A percentile compares a stretch with the other conserved stretches of the same genome.
These are phyloP conservation scores for Rynchops niger DNA, from an alignment of 2,113 vertebrate species.

Conservation along the genomic window DNA sequence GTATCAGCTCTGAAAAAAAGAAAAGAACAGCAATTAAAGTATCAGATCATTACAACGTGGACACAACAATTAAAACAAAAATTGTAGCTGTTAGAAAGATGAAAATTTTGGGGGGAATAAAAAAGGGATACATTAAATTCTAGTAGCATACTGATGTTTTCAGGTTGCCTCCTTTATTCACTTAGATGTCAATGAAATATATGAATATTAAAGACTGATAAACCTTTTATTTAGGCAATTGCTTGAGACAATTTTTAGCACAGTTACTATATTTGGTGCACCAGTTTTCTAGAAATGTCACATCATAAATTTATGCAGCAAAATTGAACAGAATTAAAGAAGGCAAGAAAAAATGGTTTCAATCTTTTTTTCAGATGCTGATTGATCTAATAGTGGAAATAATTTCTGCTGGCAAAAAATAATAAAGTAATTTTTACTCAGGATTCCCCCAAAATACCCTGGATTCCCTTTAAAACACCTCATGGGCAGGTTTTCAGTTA, in stretches of 20 bases:
- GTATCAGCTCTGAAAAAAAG: not conserved
- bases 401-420: not conserved
- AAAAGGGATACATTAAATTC: not conserved
- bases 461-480: not conserved
- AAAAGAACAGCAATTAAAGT: not conserved
- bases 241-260: not conserved
- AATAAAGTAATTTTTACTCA: not conserved
- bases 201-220: not conserved
- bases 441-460: not conserved
- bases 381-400: not conserved
- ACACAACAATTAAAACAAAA: not conserved
- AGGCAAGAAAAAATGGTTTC: not conserved
- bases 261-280: not conserved
- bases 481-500: not conserved
- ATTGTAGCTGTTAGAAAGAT: not conserved
- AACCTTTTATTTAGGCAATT: not conserved
- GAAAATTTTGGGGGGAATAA: rapidly evolving
- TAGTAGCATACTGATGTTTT: not conserved
- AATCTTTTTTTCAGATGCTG: not conserved
- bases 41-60: not conserved
- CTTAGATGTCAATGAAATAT: not conserved
- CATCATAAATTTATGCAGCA: not conserved
- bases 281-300: not conserved
- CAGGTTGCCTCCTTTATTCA: not conserved
- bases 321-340: not conserved